A percentile compares a stretch with the other conserved stretches of the same genome.
These are phyloP conservation scores for Myiotriccus ornatus DNA, from an alignment of 2,797 vertebrate species.

Conservation along the genomic window DNA sequence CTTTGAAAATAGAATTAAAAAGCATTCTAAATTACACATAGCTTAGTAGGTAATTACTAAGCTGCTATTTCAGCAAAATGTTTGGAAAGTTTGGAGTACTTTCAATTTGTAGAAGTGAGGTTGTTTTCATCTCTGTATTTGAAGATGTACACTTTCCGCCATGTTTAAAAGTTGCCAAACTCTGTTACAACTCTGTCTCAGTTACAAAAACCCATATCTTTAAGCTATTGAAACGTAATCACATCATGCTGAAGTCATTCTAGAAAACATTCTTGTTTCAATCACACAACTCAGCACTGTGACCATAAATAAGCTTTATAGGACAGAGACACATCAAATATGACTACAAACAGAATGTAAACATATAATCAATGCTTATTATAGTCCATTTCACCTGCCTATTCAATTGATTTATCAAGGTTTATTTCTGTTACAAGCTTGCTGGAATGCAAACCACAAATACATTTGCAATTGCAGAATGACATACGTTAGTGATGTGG, in stretches of 20 bases:
- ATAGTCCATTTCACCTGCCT: not conserved
- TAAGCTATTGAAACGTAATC: not conserved
- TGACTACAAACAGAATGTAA: conserved; percentile 3
- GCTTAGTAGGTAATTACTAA: not conserved
- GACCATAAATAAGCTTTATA: not conserved
- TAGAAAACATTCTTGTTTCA: not conserved
- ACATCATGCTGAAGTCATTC: not conserved
- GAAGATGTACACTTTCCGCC: not conserved
- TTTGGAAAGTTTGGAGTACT: not conserved
- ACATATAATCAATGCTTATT: conserved; percentile 11
- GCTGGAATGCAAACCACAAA: not conserved
- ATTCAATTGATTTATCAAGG: not conserved
- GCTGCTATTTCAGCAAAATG: not conserved
- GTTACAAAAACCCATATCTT: not conserved
- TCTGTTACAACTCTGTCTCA: not conserved
- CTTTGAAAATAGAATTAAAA: not conserved
- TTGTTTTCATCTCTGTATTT: not conserved
- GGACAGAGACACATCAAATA: not conserved
- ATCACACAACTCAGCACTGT: not conserved
- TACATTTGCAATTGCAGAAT: not conserved
- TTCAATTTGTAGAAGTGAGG: not conserved
- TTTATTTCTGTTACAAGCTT: not conserved
- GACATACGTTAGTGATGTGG: accelerated
- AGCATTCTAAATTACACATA: not conserved
- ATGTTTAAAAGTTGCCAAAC: not conserved